A percentile compares a stretch with the other conserved stretches of the same genome.
Evolutionary conservation across 2,888 invertebrate species (phyloP).

Genomic region (Ditula angustiorana): DNA sequence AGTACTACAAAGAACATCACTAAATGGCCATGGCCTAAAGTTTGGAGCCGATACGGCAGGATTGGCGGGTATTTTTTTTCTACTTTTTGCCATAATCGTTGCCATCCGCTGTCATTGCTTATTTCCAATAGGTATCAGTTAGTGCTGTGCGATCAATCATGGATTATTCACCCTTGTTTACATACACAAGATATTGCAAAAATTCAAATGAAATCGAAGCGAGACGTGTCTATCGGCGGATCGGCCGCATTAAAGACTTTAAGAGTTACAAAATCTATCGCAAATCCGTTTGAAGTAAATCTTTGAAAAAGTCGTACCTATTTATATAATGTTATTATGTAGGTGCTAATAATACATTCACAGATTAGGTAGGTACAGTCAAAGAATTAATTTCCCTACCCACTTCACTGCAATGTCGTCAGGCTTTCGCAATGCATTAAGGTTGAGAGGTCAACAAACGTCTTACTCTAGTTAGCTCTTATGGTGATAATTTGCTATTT

Average conservation of each 20-base stretch:
- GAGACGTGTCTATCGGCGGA: conserved; percentile 63
- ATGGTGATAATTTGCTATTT: no score
- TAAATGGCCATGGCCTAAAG: no score
- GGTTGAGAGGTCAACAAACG: no score
- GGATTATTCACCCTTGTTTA: conserved; percentile 59
- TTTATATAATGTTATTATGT: neutral
- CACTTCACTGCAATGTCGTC: no score
- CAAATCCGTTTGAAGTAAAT: conserved; percentile 24
- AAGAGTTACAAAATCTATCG: conserved; percentile 40
- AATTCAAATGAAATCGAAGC: conserved; percentile 65
- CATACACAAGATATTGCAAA: conserved; percentile 52
- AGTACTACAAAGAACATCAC: no score
- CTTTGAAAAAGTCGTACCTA: conserved; percentile 15
- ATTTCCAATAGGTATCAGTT: conserved; percentile 27
- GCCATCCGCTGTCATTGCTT: neutral
- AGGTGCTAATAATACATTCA: neutral
- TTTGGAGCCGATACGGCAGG: no score
- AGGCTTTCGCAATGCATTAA: no score
- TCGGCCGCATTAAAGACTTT: conserved; percentile 58
- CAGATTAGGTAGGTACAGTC: no score
- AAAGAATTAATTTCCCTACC: no score
- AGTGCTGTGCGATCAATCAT: conserved; percentile 60
- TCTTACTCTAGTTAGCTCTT: no score
- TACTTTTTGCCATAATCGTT: no score
- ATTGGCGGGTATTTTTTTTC: no score